Conservation (phyloP, 2,888 invertebrate species). For the Apamea sordens region DNA sequence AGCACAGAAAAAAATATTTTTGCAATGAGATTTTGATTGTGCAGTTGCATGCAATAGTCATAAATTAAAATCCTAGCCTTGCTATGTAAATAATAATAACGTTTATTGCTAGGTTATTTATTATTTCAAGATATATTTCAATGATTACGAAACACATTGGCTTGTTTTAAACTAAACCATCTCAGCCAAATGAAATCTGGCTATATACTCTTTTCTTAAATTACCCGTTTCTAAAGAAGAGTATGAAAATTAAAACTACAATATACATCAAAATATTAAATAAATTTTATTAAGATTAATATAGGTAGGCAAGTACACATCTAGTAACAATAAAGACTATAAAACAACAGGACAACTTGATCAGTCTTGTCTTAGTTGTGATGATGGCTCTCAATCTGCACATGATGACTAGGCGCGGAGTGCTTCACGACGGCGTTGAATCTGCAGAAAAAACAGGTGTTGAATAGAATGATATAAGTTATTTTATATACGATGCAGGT, state of each 20-base stretch:
- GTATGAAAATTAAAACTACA: constrained; percentile 23
- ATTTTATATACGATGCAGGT: constrained; percentile 18
- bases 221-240: background rate
- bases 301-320: constrained; percentile 80
- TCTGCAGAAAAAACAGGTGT: constrained; percentile 75
- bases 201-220: background rate
- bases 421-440: constrained; percentile 91
- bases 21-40: background rate
- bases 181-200: background rate
- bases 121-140: background rate
- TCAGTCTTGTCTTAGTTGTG: constrained; percentile 77
- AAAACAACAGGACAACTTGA: constrained; percentile 47
- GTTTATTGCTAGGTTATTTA: background rate
- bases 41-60: background rate
- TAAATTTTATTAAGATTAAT: constrained; percentile 71
- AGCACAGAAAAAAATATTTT: background rate
- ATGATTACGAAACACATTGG: background rate
- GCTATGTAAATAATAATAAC: background rate
- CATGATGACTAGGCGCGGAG: constrained; percentile 85
- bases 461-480: constrained; percentile 1
- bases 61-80: background rate
- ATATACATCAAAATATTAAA: constrained; percentile 65
- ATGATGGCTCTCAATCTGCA: constrained; percentile 83
- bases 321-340: constrained; percentile 81
- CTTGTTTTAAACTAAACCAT: background rate